Percentiles rank a stretch among this genome's conserved stretches.
Conservation (phyloP, 1,140 invertebrate species). For the Danaus melanippus region DNA sequence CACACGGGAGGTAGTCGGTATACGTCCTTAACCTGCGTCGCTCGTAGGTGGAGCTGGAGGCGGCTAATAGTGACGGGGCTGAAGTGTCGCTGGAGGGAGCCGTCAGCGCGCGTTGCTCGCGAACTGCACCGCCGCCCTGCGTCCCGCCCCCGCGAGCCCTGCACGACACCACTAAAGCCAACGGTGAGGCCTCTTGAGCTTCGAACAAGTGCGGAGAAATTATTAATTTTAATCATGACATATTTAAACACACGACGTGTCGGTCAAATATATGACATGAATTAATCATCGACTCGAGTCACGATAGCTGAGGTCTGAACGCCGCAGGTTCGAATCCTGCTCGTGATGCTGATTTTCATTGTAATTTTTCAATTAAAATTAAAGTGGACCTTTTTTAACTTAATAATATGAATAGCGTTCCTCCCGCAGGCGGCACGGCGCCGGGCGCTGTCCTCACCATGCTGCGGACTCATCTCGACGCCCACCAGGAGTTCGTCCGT, state of each 20-base stretch:
- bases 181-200: slow-evolving; percentile 22
- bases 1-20: no score
- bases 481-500: slow-evolving; percentile 47
- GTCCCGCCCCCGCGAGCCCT: slow-evolving; percentile 7
- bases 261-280: background rate
- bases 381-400: no score
- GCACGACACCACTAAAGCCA: slow-evolving; percentile 16
- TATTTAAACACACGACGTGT: slow-evolving; percentile 7
- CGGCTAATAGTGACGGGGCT: slow-evolving; percentile 46
- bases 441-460: slow-evolving; percentile 33
- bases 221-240: no score
- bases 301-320: no score
- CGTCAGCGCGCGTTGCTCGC: slow-evolving; percentile 33
- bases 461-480: slow-evolving; percentile 30
- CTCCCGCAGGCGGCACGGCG: slow-evolving; percentile 20
- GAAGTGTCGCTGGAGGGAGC: slow-evolving; percentile 31
- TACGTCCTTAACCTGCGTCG: background rate
- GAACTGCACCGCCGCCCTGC: slow-evolving; percentile 27
- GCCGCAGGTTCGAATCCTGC: no score
- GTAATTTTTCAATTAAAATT: no score
- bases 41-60: slow-evolving; percentile 38
- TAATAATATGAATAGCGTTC: background rate
- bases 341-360: no score
- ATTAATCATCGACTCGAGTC: no score
- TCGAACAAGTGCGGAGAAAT: background rate